Conservation (phyloP, 2,888 invertebrate species). For the Papilio gigon region DNA sequence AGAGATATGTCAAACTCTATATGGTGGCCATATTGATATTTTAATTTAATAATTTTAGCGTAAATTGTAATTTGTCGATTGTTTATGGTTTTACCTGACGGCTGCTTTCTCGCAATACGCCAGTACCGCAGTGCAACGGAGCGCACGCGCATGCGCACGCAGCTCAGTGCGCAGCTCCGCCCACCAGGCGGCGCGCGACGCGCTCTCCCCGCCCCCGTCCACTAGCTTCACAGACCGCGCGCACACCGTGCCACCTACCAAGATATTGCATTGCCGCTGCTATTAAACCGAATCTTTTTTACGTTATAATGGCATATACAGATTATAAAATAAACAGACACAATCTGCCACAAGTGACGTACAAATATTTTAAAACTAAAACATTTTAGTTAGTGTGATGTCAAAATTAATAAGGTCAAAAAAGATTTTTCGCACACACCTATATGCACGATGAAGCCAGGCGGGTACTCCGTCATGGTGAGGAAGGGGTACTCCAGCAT, state of each 20-base stretch:
- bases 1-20: no score
- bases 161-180: slow-evolving; percentile 97
- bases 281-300: no score
- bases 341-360: no score
- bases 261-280: no score
- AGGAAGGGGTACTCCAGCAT: slow-evolving; percentile 98
- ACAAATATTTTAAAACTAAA: no score
- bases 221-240: slow-evolving; percentile 72
- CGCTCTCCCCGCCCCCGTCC: slow-evolving; percentile 94
- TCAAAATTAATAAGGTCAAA: no score
- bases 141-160: slow-evolving; percentile 94
- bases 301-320: no score
- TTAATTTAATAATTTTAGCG: no score
- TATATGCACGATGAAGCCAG: slow-evolving; percentile 93
- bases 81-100: slow-evolving; percentile 91
- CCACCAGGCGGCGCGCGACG: slow-evolving; percentile 98
- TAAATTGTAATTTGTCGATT: no score
- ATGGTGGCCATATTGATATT: no score
- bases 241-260: slow-evolving; percentile 74
- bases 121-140: slow-evolving; percentile 96
- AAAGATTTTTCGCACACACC: slow-evolving; percentile 81
- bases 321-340: no score
- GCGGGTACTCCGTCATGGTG: slow-evolving; percentile 94
- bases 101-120: slow-evolving; percentile 96
- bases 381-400: no score